A percentile compares a stretch with the other conserved stretches of the same genome.
phyloP scores from a whole-genome alignment of 2,113 vertebrate genomes.

The Prochilodus magdalenae region DNA sequence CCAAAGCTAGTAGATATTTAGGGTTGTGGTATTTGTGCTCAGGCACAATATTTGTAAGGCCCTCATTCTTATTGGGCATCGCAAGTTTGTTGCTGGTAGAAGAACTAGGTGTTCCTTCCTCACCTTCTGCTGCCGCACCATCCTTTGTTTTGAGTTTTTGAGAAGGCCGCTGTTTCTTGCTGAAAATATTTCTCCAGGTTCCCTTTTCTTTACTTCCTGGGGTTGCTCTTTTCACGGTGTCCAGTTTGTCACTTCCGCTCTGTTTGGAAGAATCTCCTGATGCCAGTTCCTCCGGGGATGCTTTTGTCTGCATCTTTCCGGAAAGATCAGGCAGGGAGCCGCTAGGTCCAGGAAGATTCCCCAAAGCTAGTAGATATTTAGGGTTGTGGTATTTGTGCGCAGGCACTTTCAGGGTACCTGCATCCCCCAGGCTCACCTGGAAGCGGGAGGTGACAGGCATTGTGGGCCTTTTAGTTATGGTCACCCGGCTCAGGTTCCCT shows the following conservation, averaged over 20 bases:
- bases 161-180: not conserved
- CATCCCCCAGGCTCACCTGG: conserved; percentile 73
- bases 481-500: conserved; percentile 37
- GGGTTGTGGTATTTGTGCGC: conserved; percentile 93
- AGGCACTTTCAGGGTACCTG: conserved; percentile 74
- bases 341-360: conserved; percentile 40
- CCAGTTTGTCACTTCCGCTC: conserved; percentile 53
- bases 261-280: not conserved
- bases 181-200: not conserved
- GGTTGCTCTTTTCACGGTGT: conserved; percentile 23
- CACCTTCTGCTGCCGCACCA: conserved; percentile 27
- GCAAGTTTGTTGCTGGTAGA: not conserved
- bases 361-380: conserved; percentile 85
- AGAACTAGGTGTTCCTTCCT: not conserved
- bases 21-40: conserved; percentile 93
- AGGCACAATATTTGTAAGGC: conserved; percentile 66
- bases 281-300: not conserved
- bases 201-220: not conserved
- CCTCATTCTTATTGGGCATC: not conserved
- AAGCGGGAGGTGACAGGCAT: conserved; percentile 73
- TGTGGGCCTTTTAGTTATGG: conserved; percentile 64
- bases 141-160: not conserved
- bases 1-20: conserved; percentile 85
- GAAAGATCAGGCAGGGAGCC: conserved; percentile 47
- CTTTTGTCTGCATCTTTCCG: not conserved